Evolutionary conservation across 2,797 vertebrate genomes (phyloP), one percentile per base, ranked within the genome.

Genomic region (Characodon lateralis): DNA sequence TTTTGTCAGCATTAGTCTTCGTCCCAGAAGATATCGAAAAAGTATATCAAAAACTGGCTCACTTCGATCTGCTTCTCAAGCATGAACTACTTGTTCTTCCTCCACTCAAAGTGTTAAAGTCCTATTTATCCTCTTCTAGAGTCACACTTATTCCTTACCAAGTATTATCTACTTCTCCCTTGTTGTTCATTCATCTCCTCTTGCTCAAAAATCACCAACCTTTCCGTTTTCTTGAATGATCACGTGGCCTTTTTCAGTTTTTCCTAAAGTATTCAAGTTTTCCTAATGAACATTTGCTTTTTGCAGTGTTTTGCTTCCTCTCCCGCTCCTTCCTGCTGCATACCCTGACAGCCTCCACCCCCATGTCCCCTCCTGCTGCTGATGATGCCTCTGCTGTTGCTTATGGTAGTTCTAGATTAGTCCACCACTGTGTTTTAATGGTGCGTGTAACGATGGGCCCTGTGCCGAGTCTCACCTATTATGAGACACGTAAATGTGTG

Each of bases 381-480:
- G 74, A 79, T 78, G 79, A 63, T 76, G 4, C 20, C 68, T 63
- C 69, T 72, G 74, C 66, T 35, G 72, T 81, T 87, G 81, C 87
- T 86, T 72, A 76, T 86, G 85, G 88, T 90, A 80, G 78, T 41
- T 50, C 82, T 70, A 86, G 89, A 90, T 93, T 92, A 91, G 88
- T 80, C 84, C 69, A 79, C 91, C 79, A 89, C 91, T 92, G 93
- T 61, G 91, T 92, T 89, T 89, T 91, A 94, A 92, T 92, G 89
- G 87, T 74, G 92, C 88, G 79, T 75, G 83, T 93, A 93, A 94
- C 92, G 89, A 87, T 71, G 39, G 78, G 81, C 89, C 83, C 88
- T 55, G 66, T 77, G 71, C 87, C 78, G 80, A 85, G 82, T 72
- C 84, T 80, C 73, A 65, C 78, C 86, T 84, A 78, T 88, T 89